These are phyloP conservation scores for Orthonevra nobilis DNA, from an alignment of 2,888 invertebrate species.

Conservation along the genomic window DNA sequence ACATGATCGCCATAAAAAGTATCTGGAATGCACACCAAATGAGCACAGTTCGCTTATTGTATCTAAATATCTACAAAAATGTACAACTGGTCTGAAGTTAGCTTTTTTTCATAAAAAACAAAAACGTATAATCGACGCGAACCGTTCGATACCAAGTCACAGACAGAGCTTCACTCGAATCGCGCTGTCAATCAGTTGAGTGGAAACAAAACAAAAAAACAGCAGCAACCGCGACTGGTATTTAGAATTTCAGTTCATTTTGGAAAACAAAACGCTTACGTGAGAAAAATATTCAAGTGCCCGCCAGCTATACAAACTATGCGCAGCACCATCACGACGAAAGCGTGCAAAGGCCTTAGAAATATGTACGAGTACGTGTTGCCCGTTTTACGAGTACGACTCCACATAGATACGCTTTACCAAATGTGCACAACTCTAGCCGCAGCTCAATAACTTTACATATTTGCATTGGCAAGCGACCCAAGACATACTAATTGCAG, in stretches of 20 bases:
- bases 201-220: constrained; percentile 1
- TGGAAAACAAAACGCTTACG: constrained; percentile 68
- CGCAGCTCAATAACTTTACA: constrained; percentile 37
- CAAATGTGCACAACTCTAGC: too few species aligned
- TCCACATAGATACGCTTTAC: too few species aligned
- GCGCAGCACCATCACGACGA: constrained; percentile 20
- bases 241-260: constrained; percentile 69
- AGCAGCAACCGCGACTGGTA: constrained; percentile 31
- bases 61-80: background rate
- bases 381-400: constrained; percentile 39
- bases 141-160: too few species aligned
- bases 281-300: constrained; percentile 54
- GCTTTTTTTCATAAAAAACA: constrained; percentile 34
- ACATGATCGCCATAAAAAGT: constrained; percentile 58
- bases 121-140: constrained; percentile 1
- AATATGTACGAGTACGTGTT: constrained; percentile 41
- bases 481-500: constrained; percentile 61
- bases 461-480: constrained; percentile 48
- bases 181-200: constrained; percentile 46
- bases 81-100: constrained; percentile 21
- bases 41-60: constrained; percentile 24
- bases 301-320: constrained; percentile 17
- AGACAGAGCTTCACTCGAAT: constrained; percentile 38
- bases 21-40: constrained; percentile 59
- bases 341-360: constrained; percentile 33